These are phyloP conservation scores for Anolis carolinensis DNA, from an alignment of 2,113 vertebrate species.

Conservation along the genomic window DNA sequence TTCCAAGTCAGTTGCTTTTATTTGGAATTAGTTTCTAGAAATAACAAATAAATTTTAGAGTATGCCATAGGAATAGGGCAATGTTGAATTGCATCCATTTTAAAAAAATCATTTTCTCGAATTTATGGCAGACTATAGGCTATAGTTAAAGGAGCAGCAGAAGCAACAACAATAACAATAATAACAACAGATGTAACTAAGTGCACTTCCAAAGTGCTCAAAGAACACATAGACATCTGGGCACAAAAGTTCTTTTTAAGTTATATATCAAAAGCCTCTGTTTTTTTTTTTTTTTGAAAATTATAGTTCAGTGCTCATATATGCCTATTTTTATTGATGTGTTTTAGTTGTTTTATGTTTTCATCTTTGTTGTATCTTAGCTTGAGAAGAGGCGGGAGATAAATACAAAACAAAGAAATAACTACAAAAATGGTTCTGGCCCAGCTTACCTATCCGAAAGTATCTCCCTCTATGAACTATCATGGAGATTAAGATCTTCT, in stretches of 20 bases:
- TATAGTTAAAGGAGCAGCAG: background rate
- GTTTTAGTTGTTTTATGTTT: too few species aligned
- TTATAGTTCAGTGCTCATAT: background rate
- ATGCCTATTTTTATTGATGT: background rate
- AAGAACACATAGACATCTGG: background rate
- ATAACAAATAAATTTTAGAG: slow-evolving; percentile 22
- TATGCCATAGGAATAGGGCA: background rate
- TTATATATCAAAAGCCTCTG: background rate
- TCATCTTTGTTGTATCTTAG: background rate
- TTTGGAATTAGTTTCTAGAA: slow-evolving; percentile 10
- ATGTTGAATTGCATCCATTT: background rate
- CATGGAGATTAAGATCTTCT: too few species aligned
- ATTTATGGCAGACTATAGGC: background rate
- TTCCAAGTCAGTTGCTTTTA: slow-evolving; percentile 4
- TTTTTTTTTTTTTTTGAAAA: background rate
- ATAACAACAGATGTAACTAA: background rate
- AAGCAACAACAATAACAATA: background rate
- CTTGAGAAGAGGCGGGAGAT: background rate
- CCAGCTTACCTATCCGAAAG: too few species aligned
- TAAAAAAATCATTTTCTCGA: background rate
- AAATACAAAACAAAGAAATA: too few species aligned
- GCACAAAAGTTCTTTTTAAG: background rate
- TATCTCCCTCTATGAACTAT: too few species aligned
- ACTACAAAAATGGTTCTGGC: too few species aligned
- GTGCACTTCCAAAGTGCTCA: background rate